Evolutionary conservation across 1,140 invertebrate genomes (phyloP), one percentile per base, ranked within the genome.

Genomic region (Cyphomyrmex costatus): DNA sequence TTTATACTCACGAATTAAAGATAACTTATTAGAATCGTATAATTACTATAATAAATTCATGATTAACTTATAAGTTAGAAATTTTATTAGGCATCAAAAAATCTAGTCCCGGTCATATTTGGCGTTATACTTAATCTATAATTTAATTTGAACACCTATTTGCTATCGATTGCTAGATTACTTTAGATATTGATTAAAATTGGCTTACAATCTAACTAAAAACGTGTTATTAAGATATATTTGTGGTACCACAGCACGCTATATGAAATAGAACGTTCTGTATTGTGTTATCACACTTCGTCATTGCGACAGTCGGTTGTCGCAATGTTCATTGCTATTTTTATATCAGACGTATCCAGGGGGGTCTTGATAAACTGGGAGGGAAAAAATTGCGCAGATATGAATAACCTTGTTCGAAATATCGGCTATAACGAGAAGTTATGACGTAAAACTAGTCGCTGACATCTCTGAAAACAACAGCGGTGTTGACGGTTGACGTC

Each of bases 401-500:
- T 49, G 53, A 82, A 27, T 60, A 56, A 74, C 60, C 24, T 61
- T 49, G 24, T 83, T 33, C 24, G 24, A 12, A 12, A 60, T 83
- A 83, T 73, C 68, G 53, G 14, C 30, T 12, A 4, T n/a, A 49
- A 71, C 65, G 65, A 53, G 63, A 53, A 70, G 65, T 73, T 30
- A 49, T 73, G 79, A 83, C 53, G 53, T 74, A 74, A 61, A 74
- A 74, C 68, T 73, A 27, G 27, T 73, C 66, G 27, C 24, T 46
- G 79, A 14, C 53, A 21, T 83, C 19, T 83, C 53, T 60, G 24
- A 61, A 83, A 83, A 74, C 68, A 74, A 60, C 24, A 36, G 78
- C 42, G 27, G 49, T 82, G 79, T 83, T 53, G 79, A 60, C 66
- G 19, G 12, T 82, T 71, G 79, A 82, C 68, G 68, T 82, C 66